Evolutionary conservation across 1,140 invertebrate species (phyloP).

Genomic region (Philotrypesis tridentata): DNA sequence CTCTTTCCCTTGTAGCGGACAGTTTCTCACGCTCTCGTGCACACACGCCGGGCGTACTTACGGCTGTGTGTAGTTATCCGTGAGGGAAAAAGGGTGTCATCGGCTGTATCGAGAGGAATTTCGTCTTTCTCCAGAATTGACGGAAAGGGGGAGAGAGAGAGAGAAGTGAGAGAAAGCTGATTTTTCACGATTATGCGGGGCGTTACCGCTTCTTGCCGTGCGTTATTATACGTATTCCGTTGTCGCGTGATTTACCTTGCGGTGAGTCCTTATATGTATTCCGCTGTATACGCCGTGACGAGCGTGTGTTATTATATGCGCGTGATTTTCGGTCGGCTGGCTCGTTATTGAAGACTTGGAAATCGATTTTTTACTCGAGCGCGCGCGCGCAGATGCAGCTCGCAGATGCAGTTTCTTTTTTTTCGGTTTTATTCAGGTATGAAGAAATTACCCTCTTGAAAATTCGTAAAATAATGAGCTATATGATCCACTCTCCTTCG

Average conservation of each 20-base stretch:
- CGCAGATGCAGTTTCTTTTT: background rate
- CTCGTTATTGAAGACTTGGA: background rate
- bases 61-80: no score
- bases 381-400: background rate
- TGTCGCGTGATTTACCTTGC: constrained; percentile 32
- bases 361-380: background rate
- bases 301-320: constrained; percentile 31
- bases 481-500: no score
- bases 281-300: background rate
- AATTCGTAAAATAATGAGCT: background rate
- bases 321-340: constrained; percentile 17
- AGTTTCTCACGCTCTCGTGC: constrained; percentile 46
- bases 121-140: no score
- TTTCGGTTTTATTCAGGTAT: background rate
- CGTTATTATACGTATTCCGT: background rate
- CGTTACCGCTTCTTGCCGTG: no score
- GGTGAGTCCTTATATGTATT: background rate
- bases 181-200: constrained; percentile 42
- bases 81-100: constrained; percentile 45
- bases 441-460: constrained; percentile 8
- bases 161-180: no score
- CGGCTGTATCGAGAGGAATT: background rate
- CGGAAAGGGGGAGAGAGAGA: no score
- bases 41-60: no score
- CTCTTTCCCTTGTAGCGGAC: background rate